phyloP scores from a whole-genome alignment of 1,140 invertebrate species.

The Ceratina australensis region DNA sequence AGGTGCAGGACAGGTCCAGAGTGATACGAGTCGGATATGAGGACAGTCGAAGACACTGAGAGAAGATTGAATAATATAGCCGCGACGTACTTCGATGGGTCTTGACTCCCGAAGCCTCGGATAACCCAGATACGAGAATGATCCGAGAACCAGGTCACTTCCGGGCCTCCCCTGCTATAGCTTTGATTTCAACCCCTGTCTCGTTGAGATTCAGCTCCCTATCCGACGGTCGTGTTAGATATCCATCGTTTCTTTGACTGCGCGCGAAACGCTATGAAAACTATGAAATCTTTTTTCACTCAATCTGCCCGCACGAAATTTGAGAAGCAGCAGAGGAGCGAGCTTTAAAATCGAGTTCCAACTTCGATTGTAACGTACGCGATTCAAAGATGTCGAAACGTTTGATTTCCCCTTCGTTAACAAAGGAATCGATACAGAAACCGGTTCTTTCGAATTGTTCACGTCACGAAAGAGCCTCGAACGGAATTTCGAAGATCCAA shows the following conservation, averaged over 20 bases:
- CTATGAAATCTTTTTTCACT: background rate
- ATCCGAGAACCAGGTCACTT: conserved; percentile 49
- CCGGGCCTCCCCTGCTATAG: conserved; percentile 1
- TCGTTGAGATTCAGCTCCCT: background rate
- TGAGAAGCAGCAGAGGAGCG: no score
- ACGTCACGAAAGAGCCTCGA: no score
- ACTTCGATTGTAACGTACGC: no score
- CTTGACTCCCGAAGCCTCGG: conserved; percentile 35
- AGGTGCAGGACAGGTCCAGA: no score
- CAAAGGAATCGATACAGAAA: no score
- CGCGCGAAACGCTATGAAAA: background rate
- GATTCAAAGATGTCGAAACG: no score
- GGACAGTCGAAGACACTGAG: conserved; percentile 18
- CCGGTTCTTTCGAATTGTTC: no score
- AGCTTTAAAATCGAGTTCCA: background rate
- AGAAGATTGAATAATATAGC: conserved; percentile 51
- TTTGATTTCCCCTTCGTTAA: no score
- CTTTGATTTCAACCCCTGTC: conserved; percentile 47
- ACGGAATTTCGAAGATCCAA: no score
- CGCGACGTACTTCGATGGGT: background rate
- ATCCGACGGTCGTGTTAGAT: conserved; percentile 10
- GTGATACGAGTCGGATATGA: background rate
- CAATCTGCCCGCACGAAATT: background rate
- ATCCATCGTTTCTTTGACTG: background rate
- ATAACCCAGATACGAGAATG: conserved; percentile 53